These are phyloP conservation scores for Brenthis daphne DNA, from an alignment of 2,888 invertebrate species.

Conservation along the genomic window DNA sequence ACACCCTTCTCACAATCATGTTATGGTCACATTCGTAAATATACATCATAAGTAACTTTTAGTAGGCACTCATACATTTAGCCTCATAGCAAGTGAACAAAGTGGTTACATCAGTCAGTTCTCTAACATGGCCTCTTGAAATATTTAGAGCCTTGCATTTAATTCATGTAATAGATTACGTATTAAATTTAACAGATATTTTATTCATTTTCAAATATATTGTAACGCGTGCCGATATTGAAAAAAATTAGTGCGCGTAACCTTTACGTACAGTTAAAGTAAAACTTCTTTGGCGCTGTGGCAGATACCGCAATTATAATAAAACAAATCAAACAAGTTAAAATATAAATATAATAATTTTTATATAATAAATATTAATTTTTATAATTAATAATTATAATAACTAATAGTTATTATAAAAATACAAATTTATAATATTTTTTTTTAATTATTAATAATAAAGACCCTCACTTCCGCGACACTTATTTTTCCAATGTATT, in stretches of 20 bases:
- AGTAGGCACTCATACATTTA: slow-evolving; percentile 76
- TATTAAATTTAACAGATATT: slow-evolving; percentile 8
- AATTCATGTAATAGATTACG: slow-evolving; percentile 12
- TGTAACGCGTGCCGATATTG: slow-evolving; percentile 25
- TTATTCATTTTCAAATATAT: slow-evolving; percentile 8
- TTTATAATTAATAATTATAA: neutral
- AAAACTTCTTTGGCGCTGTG: no score
- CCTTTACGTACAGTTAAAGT: no score
- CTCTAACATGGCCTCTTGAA: slow-evolving; percentile 47
- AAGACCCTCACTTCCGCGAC: no score
- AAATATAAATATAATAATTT: no score
- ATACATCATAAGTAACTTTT: slow-evolving; percentile 79
- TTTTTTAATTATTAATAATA: no score
- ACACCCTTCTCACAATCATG: slow-evolving; percentile 79
- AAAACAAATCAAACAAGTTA: neutral
- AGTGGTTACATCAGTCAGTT: slow-evolving; percentile 60
- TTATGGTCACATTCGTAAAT: slow-evolving; percentile 73
- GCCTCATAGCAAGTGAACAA: slow-evolving; percentile 59
- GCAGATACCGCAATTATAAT: no score
- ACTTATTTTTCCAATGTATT: no score
- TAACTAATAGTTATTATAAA: neutral
- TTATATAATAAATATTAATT: no score
- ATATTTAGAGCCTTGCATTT: slow-evolving; percentile 46
- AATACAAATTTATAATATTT: neutral
- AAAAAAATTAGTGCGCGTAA: neutral